Evolutionary conservation across 2,797 vertebrate genomes (phyloP), one percentile per base, ranked within the genome.

Genomic region (Melanotaenia trifasciata): DNA sequence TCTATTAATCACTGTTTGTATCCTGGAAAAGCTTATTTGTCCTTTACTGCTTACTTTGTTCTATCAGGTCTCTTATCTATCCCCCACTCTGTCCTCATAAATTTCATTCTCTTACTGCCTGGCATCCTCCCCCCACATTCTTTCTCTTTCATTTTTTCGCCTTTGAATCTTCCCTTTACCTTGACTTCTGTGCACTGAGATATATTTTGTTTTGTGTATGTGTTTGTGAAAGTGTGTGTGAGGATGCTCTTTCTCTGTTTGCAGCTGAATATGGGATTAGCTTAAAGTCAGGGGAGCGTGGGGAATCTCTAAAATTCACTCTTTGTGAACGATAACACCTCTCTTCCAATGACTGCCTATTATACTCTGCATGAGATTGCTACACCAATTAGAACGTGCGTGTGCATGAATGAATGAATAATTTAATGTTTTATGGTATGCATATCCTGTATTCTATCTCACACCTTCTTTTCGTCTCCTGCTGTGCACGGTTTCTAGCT

Each of bases 211-310:
- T 64, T 51, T 61, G 51, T 61, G 56, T 11, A 24, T 61, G 33
- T 67, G 35, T 74, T 64, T 67, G n/a, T 60, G 65, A 66, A 22
- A 62, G 70, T 63, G 32, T 35, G 18, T 56, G 28, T 14, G 54
- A 81, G 59, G 45, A 18, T 66, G 65, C 51, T 58, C 58, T 70
- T 26, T 6, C 58, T 43, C 67, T 72, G 61, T 38, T 64, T 66
- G 74, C 57, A 78, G 79, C 82, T 76, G 72, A 87, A 83, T 89
- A 73, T 0, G 79, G 82, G 87, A 90, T 92, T 84, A 91, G 50
- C 33, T 26, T 10, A 70, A 82, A 87, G 83, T 82, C 83, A 87
- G 50, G 67, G 38, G 88, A 90, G 84, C 77, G 58, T 82, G 84
- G 81, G 79, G 83, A 84, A 85, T 87, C 76, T 79, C 79, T 78